Base-by-base conservation (phyloP, 2,797 vertebrate species). In the Brachyalestes nurse region DNA sequence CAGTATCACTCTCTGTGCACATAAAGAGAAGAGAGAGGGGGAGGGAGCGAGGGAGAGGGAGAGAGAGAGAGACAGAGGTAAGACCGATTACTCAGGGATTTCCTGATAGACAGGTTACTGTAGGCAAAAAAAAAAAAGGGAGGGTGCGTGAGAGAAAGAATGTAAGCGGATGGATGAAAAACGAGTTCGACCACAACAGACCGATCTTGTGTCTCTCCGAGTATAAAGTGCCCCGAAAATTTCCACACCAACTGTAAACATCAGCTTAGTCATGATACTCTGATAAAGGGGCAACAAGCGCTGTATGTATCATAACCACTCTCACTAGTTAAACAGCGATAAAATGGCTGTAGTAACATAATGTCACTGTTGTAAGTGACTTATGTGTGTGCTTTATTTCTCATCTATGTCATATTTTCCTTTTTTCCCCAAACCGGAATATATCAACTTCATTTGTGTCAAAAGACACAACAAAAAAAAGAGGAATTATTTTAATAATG, bases 1-100 rank as follows among this genome's bases (percentile, higher is more conserved):
- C 97, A 0, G 97, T 97, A 92, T 98, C 98, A 17, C 97, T 99
- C 91, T 96, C 98, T 98, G 93, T 82, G 28, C 23, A 60, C n/a
- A 51, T 5, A 74, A 51, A 38, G 62, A 49, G 81, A 77, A 55
- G 65, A 10, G 1, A 80, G 89, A 53, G 88, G 14, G 79, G 75
- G 83, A 86, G 78, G 78, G 78, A 90, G 85, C 88, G 62, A 17
- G 28, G 10, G 16, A 65, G 62, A 65, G 62, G 23, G 57, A 23
- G 57, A 58, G 57, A 23, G n/a, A 58, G 57, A 89, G 71, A 82
- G 79, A 5, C 53, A 45, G 9, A 10, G 9, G 78, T 69, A 34
- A 88, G 82, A 86, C 65, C n/a, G 64, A 88, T n/a, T 72, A 75
- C 89, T 70, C 85, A 64, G 74, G 85, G 72, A 88, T 58, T 61